phyloP scores from a whole-genome alignment of 2,797 vertebrate species.

The Acanthurus leucopareius region DNA sequence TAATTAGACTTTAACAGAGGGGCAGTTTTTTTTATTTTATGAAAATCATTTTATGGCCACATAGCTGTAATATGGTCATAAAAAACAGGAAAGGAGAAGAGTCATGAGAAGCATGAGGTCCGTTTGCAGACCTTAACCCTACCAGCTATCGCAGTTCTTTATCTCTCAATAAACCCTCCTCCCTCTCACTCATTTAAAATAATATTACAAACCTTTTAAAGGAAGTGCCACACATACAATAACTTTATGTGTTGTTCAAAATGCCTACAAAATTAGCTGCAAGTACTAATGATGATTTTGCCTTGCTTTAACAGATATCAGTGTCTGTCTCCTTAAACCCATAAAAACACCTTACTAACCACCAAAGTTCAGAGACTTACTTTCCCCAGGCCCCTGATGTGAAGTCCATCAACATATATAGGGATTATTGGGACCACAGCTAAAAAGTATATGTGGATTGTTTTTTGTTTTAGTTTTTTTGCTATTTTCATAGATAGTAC shows the following conservation, averaged over 20 bases:
- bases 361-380: neutral
- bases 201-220: neutral
- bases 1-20: constrained; percentile 51
- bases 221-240: neutral
- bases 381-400: neutral
- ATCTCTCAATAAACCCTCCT: neutral
- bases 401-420: neutral
- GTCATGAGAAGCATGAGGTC: constrained; percentile 11
- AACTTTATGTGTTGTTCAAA: neutral
- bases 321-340: neutral
- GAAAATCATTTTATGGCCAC: constrained; percentile 42
- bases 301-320: neutral
- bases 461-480: too few species aligned
- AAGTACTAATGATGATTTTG: neutral
- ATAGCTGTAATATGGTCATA: constrained; percentile 29
- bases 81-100: neutral
- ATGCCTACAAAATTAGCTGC: neutral
- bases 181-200: neutral
- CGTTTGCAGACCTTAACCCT: constrained; percentile 1
- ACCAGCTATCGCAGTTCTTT: neutral
- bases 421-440: too few species aligned
- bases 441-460: too few species aligned
- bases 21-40: constrained; percentile 38
- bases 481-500: too few species aligned
- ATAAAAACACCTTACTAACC: neutral